Conservation (phyloP, 1,140 invertebrate genomes). For the Orius insidiosus region DNA sequence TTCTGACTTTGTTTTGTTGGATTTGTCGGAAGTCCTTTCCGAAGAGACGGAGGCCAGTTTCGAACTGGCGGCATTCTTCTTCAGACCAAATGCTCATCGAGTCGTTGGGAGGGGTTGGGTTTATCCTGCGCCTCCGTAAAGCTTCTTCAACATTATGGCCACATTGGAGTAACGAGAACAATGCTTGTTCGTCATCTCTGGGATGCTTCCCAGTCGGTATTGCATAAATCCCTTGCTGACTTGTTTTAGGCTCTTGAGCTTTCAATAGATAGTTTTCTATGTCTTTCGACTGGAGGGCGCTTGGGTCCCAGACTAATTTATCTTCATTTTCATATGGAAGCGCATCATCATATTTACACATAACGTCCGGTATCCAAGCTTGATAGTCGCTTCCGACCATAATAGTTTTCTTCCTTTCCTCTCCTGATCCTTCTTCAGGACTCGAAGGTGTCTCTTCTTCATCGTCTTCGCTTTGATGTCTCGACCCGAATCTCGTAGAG, state of each 20-base stretch:
- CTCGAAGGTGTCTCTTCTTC: conserved; percentile 53
- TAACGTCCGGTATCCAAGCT: conserved; percentile 78
- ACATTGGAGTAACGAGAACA: conserved; percentile 82
- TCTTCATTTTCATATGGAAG: conserved; percentile 93
- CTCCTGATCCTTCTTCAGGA: conserved; percentile 45
- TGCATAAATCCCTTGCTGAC: conserved; percentile 33
- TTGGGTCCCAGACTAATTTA: conserved; percentile 83
- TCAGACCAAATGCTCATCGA: conserved; percentile 86
- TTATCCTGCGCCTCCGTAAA: conserved; percentile 62
- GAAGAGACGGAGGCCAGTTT: conserved; percentile 77
- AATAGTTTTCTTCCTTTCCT: conserved; percentile 46
- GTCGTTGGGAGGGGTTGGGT: conserved; percentile 48
- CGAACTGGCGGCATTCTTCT: conserved; percentile 93
- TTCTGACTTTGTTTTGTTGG: conserved; percentile 83
- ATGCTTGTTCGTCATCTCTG: conserved; percentile 84
- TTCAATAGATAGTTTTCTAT: conserved; percentile 67
- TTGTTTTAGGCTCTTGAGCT: conserved; percentile 35
- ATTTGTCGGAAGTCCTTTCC: conserved; percentile 95
- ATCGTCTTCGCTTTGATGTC: conserved; percentile 39
- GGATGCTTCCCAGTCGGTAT: conserved; percentile 62
- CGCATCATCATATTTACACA: conserved; percentile 69
- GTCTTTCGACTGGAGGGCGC: conserved; percentile 47
- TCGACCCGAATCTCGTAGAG: conserved; percentile 18
- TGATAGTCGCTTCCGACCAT: conserved; percentile 93
- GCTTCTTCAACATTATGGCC: conserved; percentile 90